Evolutionary conservation across 2,113 vertebrate genomes (phyloP).

Genomic region (Menura novaehollandiae): DNA sequence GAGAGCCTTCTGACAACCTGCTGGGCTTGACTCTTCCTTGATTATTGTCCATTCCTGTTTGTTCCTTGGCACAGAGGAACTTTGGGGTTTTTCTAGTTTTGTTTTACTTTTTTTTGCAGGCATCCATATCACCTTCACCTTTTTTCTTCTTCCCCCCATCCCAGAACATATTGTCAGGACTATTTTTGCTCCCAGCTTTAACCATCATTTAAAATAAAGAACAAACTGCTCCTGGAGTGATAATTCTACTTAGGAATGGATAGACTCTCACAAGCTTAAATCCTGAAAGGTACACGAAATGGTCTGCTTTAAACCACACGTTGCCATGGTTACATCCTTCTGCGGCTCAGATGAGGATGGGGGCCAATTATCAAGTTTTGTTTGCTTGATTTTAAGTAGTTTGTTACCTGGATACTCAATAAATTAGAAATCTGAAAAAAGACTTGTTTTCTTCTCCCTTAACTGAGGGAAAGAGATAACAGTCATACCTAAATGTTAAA

Average conservation of each 20-base stretch:
- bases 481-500: not conserved
- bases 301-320: conserved; percentile 63
- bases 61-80: not conserved
- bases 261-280: conserved; percentile 70
- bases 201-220: conserved; percentile 55
- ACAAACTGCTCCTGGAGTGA: conserved; percentile 54
- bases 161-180: not conserved
- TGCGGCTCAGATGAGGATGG: conserved; percentile 69
- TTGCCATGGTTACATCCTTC: conserved; percentile 76
- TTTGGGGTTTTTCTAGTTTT: not conserved
- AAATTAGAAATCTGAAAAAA: conserved; percentile 69
- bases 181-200: conserved; percentile 44
- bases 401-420: conserved; percentile 81
- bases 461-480: conserved; percentile 54
- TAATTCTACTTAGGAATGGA: conserved; percentile 70
- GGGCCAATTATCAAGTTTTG: conserved; percentile 79
- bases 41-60: conserved; percentile 28
- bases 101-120: not conserved
- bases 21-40: conserved; percentile 20
- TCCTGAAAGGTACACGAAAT: conserved; percentile 70
- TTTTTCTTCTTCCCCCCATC: not conserved
- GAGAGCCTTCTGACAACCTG: conserved; percentile 13
- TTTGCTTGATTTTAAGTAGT: conserved; percentile 79
- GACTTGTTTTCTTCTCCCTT: conserved; percentile 62
- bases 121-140: not conserved